phyloP scores from a whole-genome alignment of 2,113 vertebrate genomes.

The Pogona vitticeps region DNA sequence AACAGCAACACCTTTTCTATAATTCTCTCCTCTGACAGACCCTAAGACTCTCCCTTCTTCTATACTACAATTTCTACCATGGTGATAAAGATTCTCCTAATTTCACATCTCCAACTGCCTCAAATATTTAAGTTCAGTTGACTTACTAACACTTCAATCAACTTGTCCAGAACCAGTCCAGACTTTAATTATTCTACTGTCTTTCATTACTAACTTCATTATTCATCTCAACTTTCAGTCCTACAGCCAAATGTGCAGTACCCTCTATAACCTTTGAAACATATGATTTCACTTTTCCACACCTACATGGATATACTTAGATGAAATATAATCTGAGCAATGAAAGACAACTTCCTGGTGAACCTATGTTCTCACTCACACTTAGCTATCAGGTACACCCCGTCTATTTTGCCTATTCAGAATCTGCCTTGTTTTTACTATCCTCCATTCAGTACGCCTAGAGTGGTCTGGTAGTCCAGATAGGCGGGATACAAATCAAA shows the following conservation, averaged over 20 bases:
- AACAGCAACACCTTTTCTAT: background rate
- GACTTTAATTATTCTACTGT: background rate
- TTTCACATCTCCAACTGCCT: slow-evolving; percentile 3
- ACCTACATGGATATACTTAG: too few relatives aligned
- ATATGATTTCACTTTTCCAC: background rate
- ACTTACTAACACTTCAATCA: background rate
- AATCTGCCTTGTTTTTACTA: background rate
- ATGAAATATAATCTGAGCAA: background rate
- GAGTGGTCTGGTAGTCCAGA: too few relatives aligned
- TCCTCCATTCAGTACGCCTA: background rate
- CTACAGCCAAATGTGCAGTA: background rate
- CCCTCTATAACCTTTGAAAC: background rate
- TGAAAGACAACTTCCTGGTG: background rate
- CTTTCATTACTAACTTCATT: background rate
- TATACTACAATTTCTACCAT: background rate
- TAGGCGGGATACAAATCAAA: too few relatives aligned
- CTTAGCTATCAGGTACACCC: background rate
- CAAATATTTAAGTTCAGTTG: background rate
- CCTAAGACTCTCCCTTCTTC: background rate
- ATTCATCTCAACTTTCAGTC: background rate
- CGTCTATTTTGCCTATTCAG: too few relatives aligned
- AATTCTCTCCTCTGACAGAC: background rate
- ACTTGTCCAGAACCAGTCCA: background rate
- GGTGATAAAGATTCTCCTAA: background rate
- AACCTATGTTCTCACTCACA: too few relatives aligned